Percentiles rank a stretch among this genome's conserved stretches.
These are phyloP conservation scores for Falco cherrug DNA, from an alignment of 2,797 vertebrate genomes.

Conservation along the genomic window DNA sequence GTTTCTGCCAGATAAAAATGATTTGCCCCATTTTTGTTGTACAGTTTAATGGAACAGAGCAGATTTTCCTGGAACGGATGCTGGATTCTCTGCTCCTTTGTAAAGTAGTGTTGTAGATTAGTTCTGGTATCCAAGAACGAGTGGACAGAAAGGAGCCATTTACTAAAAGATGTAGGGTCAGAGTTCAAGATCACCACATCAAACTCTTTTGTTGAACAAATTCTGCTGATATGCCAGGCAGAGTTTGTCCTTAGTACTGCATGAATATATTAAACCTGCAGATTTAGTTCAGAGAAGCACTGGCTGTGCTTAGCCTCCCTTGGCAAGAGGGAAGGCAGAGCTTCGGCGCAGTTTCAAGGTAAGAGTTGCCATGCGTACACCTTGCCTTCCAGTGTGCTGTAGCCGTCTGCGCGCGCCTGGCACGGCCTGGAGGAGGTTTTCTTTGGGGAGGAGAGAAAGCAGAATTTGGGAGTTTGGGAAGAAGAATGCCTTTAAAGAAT, in stretches of 20 bases:
- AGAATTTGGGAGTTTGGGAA: not conserved
- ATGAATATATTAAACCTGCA: not conserved
- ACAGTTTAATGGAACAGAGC: not conserved
- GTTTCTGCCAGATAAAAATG: not conserved
- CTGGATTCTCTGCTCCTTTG: conserved; percentile 10
- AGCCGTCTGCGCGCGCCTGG: not conserved
- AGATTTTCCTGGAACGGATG: conserved; percentile 8
- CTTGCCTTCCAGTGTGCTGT: not conserved
- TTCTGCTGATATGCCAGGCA: conserved; percentile 20
- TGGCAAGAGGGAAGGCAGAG: not conserved
- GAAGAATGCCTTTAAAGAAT: not conserved
- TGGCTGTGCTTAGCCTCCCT: not conserved
- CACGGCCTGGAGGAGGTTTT: not conserved
- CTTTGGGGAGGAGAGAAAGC: not conserved
- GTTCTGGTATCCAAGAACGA: not conserved
- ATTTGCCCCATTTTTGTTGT: not conserved
- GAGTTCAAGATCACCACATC: not conserved
- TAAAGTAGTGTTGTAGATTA: not conserved
- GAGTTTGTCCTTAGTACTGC: conserved; percentile 6
- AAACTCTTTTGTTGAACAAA: conserved; percentile 4
- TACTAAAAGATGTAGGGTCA: not conserved
- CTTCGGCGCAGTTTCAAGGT: not conserved
- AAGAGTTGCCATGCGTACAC: not conserved
- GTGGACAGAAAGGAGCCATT: conserved; percentile 1
- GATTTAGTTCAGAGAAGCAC: not conserved